Evolutionary conservation across 2,888 invertebrate species (phyloP).

Genomic region (Neoaliturus tenellus): DNA sequence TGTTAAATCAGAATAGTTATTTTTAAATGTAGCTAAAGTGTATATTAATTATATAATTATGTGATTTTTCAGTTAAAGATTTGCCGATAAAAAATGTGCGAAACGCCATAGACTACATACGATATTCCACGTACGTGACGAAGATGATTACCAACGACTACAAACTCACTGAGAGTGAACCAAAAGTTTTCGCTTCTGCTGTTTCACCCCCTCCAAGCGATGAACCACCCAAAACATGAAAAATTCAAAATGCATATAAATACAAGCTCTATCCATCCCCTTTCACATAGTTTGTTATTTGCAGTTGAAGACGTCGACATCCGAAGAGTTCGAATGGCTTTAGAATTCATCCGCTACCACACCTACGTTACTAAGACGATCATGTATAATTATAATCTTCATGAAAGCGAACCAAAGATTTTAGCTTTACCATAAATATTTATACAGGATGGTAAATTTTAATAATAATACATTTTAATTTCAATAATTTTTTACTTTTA

Average conservation of each 20-base stretch:
- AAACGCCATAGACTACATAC: not conserved
- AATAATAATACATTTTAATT: no score
- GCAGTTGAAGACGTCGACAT: not conserved
- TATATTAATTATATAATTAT: not conserved
- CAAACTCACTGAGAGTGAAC: not conserved
- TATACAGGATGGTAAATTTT: no score
- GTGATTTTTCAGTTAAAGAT: not conserved
- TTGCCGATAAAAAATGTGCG: not conserved
- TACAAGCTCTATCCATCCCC: not conserved
- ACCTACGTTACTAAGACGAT: not conserved
- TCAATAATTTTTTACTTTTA: no score
- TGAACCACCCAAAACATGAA: not conserved
- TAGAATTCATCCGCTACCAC: not conserved
- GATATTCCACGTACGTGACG: not conserved
- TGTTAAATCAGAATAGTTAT: no score
- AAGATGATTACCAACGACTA: constrained; percentile 3
- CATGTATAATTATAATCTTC: not conserved
- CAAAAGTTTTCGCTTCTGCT: not conserved
- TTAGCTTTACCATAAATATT: no score
- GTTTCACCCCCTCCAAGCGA: not conserved
- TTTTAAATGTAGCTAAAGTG: no score
- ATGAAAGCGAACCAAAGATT: not conserved
- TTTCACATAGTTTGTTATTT: not conserved
- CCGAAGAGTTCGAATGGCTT: not conserved
- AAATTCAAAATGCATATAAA: not conserved